phyloP scores from a whole-genome alignment of 2,797 vertebrate genomes.

The Galaxias olidus region DNA sequence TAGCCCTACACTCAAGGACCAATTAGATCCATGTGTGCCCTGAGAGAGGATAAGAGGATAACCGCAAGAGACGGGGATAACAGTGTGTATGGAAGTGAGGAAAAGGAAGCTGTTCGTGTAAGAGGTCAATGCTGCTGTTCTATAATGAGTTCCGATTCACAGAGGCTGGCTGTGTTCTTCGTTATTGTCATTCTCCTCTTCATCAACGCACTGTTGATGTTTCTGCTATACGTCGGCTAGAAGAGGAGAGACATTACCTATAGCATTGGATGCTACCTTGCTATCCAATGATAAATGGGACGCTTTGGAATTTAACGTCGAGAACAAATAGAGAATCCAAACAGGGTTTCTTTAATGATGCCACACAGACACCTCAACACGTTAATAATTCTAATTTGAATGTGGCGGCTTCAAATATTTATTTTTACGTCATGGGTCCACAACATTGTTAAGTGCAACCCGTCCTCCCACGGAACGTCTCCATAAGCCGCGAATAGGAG shows the following conservation, averaged over 20 bases:
- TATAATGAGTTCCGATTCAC: slow-evolving; percentile 47
- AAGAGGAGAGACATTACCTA: background rate
- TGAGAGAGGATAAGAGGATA: slow-evolving; percentile 15
- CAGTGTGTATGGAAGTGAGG: background rate
- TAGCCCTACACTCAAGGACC: slow-evolving; percentile 22
- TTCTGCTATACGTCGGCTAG: slow-evolving; percentile 42
- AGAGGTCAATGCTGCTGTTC: background rate
- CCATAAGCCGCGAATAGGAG: background rate
- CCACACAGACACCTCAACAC: background rate
- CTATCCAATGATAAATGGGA: too few relatives aligned
- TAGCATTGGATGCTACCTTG: too few relatives aligned
- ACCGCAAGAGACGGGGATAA: background rate
- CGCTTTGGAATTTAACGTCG: too few relatives aligned
- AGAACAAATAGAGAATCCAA: too few relatives aligned
- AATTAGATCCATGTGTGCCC: slow-evolving; percentile 5
- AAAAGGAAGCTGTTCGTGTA: background rate
- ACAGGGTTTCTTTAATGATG: background rate
- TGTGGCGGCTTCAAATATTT: background rate
- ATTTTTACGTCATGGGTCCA: slow-evolving; percentile 2
- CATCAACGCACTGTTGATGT: slow-evolving; percentile 57
- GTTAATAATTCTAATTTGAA: background rate
- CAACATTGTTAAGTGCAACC: background rate
- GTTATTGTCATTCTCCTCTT: slow-evolving; percentile 53
- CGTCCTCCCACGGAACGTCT: background rate
- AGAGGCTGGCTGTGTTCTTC: slow-evolving; percentile 49